A percentile compares a stretch with the other conserved stretches of the same genome.
These are phyloP conservation scores for Passerina amoena DNA, from an alignment of 2,113 vertebrate genomes.

Conservation along the genomic window DNA sequence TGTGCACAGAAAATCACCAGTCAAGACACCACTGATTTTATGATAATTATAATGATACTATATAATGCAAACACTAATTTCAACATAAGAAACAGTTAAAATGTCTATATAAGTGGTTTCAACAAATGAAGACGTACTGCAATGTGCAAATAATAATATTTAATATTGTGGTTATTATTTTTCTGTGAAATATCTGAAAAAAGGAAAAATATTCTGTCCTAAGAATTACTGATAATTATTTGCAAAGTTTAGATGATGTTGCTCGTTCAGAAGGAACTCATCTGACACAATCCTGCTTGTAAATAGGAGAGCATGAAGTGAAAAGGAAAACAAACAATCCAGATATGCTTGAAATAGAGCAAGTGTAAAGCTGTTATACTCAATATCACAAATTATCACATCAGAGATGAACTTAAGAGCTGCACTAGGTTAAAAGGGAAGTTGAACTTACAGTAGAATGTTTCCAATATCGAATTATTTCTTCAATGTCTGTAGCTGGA, in stretches of 20 bases:
- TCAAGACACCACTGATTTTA: background rate
- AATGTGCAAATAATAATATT: background rate
- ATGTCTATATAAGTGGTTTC: background rate
- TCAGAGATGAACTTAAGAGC: background rate
- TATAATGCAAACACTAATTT: background rate
- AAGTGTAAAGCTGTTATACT: background rate
- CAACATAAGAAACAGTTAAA: background rate
- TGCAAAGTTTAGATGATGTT: background rate
- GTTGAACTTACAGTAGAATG: constrained; percentile 84
- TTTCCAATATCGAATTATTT: constrained; percentile 92
- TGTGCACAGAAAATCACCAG: background rate
- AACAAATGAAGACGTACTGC: background rate
- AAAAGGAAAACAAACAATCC: background rate
- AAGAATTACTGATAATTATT: background rate
- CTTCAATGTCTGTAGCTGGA: constrained; percentile 87
- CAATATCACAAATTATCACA: background rate
- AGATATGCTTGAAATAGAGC: background rate
- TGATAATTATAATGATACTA: background rate
- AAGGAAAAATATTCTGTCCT: background rate
- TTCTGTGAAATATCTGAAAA: background rate
- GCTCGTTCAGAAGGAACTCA: background rate
- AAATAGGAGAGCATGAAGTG: background rate
- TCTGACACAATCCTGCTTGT: background rate
- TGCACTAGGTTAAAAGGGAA: background rate
- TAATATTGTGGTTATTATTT: background rate